A percentile compares a stretch with the other conserved stretches of the same genome.
Conservation (phyloP, 2,113 vertebrate genomes). For the Neogobius melanostomus region DNA sequence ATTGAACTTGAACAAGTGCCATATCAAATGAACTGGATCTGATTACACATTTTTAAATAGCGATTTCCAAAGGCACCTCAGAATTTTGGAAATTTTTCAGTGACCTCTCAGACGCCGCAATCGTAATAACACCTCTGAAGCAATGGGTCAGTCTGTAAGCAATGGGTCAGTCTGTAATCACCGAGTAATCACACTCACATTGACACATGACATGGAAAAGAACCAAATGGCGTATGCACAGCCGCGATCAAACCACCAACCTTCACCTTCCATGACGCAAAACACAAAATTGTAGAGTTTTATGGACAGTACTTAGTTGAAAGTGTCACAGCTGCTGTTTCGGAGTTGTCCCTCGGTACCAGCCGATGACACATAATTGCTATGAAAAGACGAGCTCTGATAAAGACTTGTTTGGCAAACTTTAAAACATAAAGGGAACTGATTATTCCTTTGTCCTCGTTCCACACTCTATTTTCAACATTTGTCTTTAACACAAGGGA, state of each 20-base stretch:
- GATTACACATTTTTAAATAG: too few relatives aligned
- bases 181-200: background rate
- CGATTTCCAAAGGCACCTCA: too few relatives aligned
- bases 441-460: constrained; percentile 4
- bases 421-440: constrained; percentile 5
- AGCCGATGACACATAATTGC: background rate
- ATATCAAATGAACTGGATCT: too few relatives aligned
- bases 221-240: background rate
- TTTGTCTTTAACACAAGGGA: constrained; percentile 7
- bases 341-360: background rate
- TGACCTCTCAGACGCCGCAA: too few relatives aligned
- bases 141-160: too few relatives aligned
- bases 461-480: background rate
- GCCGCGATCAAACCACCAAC: background rate
- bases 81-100: too few relatives aligned
- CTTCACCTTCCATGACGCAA: background rate
- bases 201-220: background rate
- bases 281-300: background rate
- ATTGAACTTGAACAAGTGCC: too few relatives aligned
- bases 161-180: too few relatives aligned
- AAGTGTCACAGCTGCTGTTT: background rate
- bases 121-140: too few relatives aligned
- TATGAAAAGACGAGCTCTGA: background rate
- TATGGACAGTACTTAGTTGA: background rate
- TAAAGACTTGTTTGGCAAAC: constrained; percentile 11